Evolutionary conservation across 92 coral and sea anemone species (phyloP).

Genomic region (Micromussa lordhowensis): DNA sequence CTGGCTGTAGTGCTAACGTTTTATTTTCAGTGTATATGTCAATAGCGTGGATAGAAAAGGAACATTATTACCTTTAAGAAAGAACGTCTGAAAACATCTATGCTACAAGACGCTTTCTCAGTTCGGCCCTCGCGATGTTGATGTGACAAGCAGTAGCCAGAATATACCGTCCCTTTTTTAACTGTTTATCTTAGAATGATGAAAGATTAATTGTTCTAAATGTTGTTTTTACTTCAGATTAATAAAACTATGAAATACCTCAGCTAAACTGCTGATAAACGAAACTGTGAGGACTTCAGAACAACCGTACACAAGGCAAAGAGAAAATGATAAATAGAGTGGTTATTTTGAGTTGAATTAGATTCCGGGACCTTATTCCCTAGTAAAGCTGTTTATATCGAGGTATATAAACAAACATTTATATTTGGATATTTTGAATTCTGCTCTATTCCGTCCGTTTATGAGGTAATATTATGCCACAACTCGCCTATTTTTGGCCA

Average conservation of each 20-base stretch:
- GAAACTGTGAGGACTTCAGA: neutral
- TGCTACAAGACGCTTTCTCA: neutral
- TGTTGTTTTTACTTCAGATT: neutral
- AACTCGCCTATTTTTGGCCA: neutral
- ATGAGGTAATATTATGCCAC: neutral
- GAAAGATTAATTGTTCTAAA: conserved; percentile 8
- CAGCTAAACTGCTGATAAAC: neutral
- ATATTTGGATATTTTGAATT: neutral
- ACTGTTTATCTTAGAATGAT: conserved; percentile 6
- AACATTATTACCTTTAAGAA: neutral
- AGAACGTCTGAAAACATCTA: neutral
- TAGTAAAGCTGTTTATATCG: neutral
- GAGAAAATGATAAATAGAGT: neutral
- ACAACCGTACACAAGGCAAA: neutral
- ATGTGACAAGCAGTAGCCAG: neutral
- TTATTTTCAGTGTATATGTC: neutral
- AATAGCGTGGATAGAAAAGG: neutral
- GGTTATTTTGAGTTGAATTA: neutral
- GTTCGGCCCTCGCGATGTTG: neutral
- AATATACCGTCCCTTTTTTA: conserved; percentile 1
- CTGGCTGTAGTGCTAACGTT: neutral
- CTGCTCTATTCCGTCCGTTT: neutral
- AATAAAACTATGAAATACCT: neutral
- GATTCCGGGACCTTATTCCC: neutral
- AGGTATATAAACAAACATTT: neutral